Percentiles rank a stretch among this genome's conserved stretches.
Evolutionary conservation across 2,888 invertebrate species (phyloP).

Genomic region (Pogonocherus hispidulus): DNA sequence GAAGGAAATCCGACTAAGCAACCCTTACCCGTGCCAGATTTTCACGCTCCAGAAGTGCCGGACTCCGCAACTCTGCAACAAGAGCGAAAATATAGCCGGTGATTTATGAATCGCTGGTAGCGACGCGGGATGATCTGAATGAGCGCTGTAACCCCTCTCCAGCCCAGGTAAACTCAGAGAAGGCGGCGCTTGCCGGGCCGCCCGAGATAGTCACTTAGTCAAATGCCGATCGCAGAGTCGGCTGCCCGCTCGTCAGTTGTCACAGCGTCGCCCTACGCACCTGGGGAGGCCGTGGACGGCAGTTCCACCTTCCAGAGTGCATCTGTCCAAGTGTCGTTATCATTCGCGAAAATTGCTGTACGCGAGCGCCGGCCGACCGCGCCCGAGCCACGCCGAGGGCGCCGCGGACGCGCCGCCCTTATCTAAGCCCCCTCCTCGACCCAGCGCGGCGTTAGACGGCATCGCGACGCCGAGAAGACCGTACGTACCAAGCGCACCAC

Average conservation of each 20-base stretch:
- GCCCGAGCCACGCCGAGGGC: constrained; percentile 66
- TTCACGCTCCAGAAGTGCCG: not conserved
- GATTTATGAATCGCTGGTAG: constrained; percentile 66
- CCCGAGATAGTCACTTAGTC: constrained; percentile 67
- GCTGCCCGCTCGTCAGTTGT: constrained; percentile 52
- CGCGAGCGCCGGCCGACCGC: constrained; percentile 59
- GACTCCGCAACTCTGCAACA: constrained; percentile 7
- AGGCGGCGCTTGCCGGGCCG: constrained; percentile 67
- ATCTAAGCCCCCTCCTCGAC: constrained; percentile 66
- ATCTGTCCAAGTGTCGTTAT: constrained; percentile 43
- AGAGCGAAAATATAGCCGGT: constrained; percentile 55
- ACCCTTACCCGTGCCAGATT: too few relatives aligned
- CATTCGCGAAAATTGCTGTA: constrained; percentile 54
- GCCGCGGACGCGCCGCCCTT: constrained; percentile 67
- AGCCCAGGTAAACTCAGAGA: constrained; percentile 64
- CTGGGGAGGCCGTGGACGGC: constrained; percentile 52
- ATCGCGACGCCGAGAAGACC: constrained; percentile 68
- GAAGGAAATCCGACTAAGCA: too few relatives aligned
- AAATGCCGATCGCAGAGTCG: constrained; percentile 65
- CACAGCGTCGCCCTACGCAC: constrained; percentile 47
- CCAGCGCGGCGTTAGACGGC: constrained; percentile 67
- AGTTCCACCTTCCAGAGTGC: constrained; percentile 39
- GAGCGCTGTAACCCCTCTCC: constrained; percentile 63
- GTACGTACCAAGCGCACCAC: constrained; percentile 62
- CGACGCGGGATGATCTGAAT: constrained; percentile 66